A percentile compares a stretch with the other conserved stretches of the same genome.
phyloP scores from a whole-genome alignment of 2,888 invertebrate genomes.

The Auanema sp. region DNA sequence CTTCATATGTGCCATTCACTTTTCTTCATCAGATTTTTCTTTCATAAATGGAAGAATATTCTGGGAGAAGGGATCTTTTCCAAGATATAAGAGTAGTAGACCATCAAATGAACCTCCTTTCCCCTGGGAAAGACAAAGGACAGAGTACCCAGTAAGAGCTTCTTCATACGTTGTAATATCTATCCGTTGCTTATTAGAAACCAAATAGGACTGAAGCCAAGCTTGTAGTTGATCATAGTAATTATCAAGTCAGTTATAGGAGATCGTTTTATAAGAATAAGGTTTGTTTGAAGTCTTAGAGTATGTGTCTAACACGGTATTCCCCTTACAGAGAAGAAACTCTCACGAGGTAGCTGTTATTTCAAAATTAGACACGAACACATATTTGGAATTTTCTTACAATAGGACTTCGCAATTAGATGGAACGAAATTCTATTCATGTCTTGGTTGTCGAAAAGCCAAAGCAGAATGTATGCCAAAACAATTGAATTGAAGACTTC shows the following conservation, averaged over 20 bases:
- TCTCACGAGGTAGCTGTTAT: slow-evolving; percentile 39
- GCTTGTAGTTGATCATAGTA: slow-evolving; percentile 9
- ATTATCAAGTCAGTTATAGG: slow-evolving; percentile 12
- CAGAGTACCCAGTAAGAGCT: too few species aligned
- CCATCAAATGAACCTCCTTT: slow-evolving; percentile 2
- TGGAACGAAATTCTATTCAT: slow-evolving; percentile 39
- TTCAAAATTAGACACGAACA: slow-evolving; percentile 26
- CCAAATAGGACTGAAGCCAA: neutral
- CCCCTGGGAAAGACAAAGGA: slow-evolving; percentile 1
- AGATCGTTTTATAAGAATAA: slow-evolving; percentile 14
- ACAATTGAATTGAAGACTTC: neutral
- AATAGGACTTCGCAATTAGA: slow-evolving; percentile 32
- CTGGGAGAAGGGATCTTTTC: neutral
- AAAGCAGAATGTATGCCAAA: slow-evolving; percentile 31
- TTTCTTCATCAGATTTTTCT: neutral
- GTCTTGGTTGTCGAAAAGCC: slow-evolving; percentile 40
- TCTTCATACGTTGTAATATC: neutral
- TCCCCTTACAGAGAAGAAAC: slow-evolving; percentile 18
- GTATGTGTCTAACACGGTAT: neutral
- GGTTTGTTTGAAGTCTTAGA: neutral
- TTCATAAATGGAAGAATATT: neutral
- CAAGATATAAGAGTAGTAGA: neutral
- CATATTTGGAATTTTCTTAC: slow-evolving; percentile 40
- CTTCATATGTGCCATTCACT: slow-evolving; percentile 1
- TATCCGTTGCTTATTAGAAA: neutral